Evolutionary conservation across 2,888 invertebrate species (phyloP).

Genomic region (Polyploca ridens): DNA sequence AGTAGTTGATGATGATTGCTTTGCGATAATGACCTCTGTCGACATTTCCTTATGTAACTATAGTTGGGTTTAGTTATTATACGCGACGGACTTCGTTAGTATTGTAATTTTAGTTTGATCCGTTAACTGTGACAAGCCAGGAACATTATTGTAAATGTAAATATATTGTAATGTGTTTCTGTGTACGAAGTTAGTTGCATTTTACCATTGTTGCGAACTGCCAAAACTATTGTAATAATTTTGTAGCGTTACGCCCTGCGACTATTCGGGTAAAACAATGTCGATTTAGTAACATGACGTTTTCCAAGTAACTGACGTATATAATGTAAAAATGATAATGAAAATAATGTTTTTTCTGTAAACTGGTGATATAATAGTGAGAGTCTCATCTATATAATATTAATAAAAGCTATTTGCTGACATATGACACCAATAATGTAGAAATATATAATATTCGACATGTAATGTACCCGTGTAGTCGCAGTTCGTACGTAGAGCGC

Average conservation of each 20-base stretch:
- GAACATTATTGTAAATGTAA: slow-evolving; percentile 63
- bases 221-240: slow-evolving; percentile 81
- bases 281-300: background rate
- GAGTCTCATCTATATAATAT: background rate
- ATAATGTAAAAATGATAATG: background rate
- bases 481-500: slow-evolving; percentile 5
- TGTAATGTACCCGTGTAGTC: background rate
- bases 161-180: slow-evolving; percentile 73
- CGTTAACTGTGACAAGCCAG: slow-evolving; percentile 44
- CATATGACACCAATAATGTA: slow-evolving; percentile 7
- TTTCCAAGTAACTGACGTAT: background rate
- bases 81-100: slow-evolving; percentile 29
- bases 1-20: slow-evolving; percentile 54
- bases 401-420: background rate
- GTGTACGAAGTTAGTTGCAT: slow-evolving; percentile 76
- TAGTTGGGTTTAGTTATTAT: slow-evolving; percentile 60
- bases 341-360: background rate
- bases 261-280: slow-evolving; percentile 36
- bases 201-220: slow-evolving; percentile 83
- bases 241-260: slow-evolving; percentile 61
- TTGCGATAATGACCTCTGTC: slow-evolving; percentile 44
- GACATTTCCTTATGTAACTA: slow-evolving; percentile 50
- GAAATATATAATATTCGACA: slow-evolving; percentile 1
- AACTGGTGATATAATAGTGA: background rate
- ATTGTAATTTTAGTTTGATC: slow-evolving; percentile 50